Evolutionary conservation across 2,888 invertebrate genomes (phyloP).

Genomic region (Hirudinaria manillensis): DNA sequence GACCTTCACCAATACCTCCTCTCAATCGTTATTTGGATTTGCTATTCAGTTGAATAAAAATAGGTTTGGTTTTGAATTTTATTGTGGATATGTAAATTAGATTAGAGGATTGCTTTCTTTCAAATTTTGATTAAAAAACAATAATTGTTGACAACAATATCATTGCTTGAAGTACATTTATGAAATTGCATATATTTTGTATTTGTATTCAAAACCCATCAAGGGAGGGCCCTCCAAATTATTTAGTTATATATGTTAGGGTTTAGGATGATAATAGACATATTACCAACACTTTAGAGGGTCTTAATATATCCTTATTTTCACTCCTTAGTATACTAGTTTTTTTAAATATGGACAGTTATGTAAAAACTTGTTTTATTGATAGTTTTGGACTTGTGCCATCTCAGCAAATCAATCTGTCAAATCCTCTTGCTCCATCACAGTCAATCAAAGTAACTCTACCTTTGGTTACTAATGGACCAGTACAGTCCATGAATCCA

Average conservation of each 20-base stretch:
- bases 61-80: slow-evolving; percentile 53
- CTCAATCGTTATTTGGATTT: slow-evolving; percentile 92
- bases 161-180: no score
- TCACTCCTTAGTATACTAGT: no score
- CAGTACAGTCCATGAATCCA: slow-evolving; percentile 94
- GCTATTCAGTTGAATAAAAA: slow-evolving; percentile 98
- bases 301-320: no score
- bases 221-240: no score
- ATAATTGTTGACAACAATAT: no score
- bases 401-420: slow-evolving; percentile 71
- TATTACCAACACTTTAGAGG: not conserved
- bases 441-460: slow-evolving; percentile 73
- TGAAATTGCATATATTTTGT: not conserved
- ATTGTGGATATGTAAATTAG: no score
- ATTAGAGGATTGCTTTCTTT: no score
- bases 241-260: not conserved
- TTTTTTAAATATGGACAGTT: no score
- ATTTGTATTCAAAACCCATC: not conserved
- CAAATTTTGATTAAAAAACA: no score
- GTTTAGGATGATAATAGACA: not conserved
- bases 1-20: slow-evolving; percentile 91
- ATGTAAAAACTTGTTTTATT: not conserved
- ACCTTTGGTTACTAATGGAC: slow-evolving; percentile 74
- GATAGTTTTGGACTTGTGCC: slow-evolving; percentile 82
- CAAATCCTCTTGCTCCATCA: slow-evolving; percentile 70